Evolutionary conservation across 1,140 invertebrate genomes (phyloP).

Genomic region (Ridgeia piscesae): DNA sequence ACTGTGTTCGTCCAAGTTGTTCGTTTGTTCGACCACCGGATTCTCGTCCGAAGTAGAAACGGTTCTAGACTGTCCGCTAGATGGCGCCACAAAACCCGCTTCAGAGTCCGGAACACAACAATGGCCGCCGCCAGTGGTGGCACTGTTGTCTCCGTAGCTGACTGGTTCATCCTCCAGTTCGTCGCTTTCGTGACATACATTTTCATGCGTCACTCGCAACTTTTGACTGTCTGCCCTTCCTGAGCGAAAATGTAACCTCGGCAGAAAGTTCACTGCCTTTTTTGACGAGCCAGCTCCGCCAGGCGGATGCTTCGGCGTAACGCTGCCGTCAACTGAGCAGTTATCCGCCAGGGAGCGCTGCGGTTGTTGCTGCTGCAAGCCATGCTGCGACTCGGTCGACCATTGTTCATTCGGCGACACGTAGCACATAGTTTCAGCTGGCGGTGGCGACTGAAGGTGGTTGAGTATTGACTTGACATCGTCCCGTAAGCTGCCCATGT

Average conservation of each 20-base stretch:
- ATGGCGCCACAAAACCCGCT: not conserved
- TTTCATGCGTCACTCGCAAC: not conserved
- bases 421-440: not conserved
- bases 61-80: not conserved
- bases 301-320: not conserved
- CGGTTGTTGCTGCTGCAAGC: not conserved
- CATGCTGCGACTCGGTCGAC: not conserved
- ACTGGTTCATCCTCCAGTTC: not conserved
- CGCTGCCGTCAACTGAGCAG: conserved; percentile 1
- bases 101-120: not conserved
- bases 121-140: not conserved
- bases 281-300: not conserved
- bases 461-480: conserved; percentile 16
- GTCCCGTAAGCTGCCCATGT: not conserved
- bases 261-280: conserved; percentile 3
- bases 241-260: not conserved
- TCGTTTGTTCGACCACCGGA: not conserved
- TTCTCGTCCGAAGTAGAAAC: not conserved
- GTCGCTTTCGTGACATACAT: not conserved
- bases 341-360: not conserved
- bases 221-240: not conserved
- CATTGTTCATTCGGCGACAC: not conserved
- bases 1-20: not conserved
- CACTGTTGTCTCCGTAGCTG: not conserved
- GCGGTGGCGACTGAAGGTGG: not conserved